Evolutionary conservation across 2,888 invertebrate genomes (phyloP), one percentile per base, ranked within the genome.

Genomic region (Amblyteles armatorius): DNA sequence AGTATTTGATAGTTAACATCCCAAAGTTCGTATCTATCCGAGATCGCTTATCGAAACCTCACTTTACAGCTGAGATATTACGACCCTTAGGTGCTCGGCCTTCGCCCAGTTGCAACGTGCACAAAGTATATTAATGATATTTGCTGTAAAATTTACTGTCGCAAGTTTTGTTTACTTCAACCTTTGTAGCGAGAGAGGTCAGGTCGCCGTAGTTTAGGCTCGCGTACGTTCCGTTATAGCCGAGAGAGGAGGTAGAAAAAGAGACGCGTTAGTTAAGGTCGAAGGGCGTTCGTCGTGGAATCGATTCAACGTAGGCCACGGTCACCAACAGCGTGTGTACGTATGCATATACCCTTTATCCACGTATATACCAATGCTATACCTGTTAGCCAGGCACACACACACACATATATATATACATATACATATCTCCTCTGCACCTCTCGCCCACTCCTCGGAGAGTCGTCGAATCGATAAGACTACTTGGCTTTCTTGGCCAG

Each of bases 251-350:
- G 36, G 29, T 74, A 48, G 82, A 78, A 81, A 78, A 81, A 83
- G 79, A 79, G 86, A 86, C 57, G 76, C 55, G 83, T 87, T 89
- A 84, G 84, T 86, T 89, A 89, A 89, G 88, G 86, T 85, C 87
- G 86, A 86, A 88, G 88, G 88, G 86, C 79, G 74, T 78, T 85
- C 80, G 85, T 86, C 65, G 82, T 82, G n/a, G 85, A 88, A 91
- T 90, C 89, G 89, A 91, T 91, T 88, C 83, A 65, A 80, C 83
- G 78, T 82, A 85, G 88, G 87, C 87, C 88, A 87, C 79, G 88
- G 87, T 84, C 84, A 86, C 84, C 67, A 63, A 79, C 68, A 57
- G 65, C 36, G 50, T 48, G 55, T 77, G 13, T 60, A 71, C 44
- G 44, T 76, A 73, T 76, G 16, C 48, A 50, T 69, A 63, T 65